Evolutionary conservation across 92 coral and sea anemone species (phyloP), one percentile per base, ranked within the genome.

Genomic region (Nematostella vectensis): DNA sequence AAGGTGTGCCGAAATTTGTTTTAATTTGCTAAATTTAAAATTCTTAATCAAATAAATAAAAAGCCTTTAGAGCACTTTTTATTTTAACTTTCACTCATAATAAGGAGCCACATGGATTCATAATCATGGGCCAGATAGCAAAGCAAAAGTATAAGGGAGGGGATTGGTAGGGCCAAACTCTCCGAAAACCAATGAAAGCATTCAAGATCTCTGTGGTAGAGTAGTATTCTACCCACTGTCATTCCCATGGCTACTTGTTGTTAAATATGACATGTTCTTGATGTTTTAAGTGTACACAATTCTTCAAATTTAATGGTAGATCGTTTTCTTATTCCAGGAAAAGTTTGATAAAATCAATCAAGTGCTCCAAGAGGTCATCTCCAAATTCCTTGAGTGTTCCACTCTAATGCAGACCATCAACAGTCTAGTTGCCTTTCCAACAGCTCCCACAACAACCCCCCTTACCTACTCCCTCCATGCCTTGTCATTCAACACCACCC

Each of bases 401-500:
- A 55, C 54, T 27, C 42, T 66, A 8, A 26, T 66, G 39, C 11
- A 19, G 9, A 28, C 44, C 6, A 59, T 59, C 17, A 39, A 40
- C 8, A 63, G 53, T 19, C 13, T 66, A 20, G 48, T 55, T 42
- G 43, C 63, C 43, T 22, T 29, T 16, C 28, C 61, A 52, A 51
- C 27, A 23, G 18, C 61, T 2, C 15, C 63, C 17, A 26, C 62
- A 40, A 55, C 40, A 3, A 55, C 63, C 19, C 63, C 72, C 26
- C 24, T 21, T 23, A n/a, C n/a, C n/a, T 36, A 33, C 59, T 1
- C 25, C 48, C 47, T 42, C 44, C 21, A 39, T 40, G 21, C 70
- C 70, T 64, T 6, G 2, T 20, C 52, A 33, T 56, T 19, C 19
- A 31, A 55, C 63, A 66, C 56, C 55, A 66, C 72, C 55, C 72